These are phyloP conservation scores for Stichodactyla helianthus DNA, from an alignment of 64 coral and sea anemone genomes.

Conservation along the genomic window DNA sequence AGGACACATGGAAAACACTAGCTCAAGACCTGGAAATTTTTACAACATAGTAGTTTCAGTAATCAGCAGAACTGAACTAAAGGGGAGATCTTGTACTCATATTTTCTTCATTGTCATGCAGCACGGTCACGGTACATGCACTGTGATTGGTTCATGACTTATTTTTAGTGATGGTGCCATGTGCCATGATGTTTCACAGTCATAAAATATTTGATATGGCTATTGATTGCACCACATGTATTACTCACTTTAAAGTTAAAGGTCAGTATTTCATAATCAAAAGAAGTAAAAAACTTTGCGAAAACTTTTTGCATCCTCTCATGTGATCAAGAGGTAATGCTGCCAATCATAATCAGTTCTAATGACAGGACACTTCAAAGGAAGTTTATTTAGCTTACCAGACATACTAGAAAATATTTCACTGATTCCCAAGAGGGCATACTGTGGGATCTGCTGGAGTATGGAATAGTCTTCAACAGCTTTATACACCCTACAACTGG, in stretches of 20 bases:
- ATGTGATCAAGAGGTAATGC: too few relatives aligned
- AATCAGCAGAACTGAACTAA: background rate
- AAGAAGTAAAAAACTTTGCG: background rate
- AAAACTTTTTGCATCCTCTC: too few relatives aligned
- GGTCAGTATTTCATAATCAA: background rate
- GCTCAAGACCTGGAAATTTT: slow-evolving; percentile 48
- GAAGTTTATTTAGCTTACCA: slow-evolving; percentile 4
- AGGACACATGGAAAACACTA: slow-evolving; percentile 60
- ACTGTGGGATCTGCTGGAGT: slow-evolving; percentile 64
- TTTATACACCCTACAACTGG: slow-evolving; percentile 16
- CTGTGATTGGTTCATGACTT: too few relatives aligned
- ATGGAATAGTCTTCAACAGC: slow-evolving; percentile 44
- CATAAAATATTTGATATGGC: background rate
- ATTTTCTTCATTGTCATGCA: too few relatives aligned
- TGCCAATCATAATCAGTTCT: too few relatives aligned
- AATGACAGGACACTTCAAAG: too few relatives aligned
- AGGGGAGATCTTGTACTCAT: too few relatives aligned
- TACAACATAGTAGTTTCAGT: background rate
- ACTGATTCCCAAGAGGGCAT: slow-evolving; percentile 55
- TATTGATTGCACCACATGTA: too few relatives aligned
- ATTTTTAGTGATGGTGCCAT: background rate
- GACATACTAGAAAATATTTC: slow-evolving; percentile 61
- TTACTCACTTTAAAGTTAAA: too few relatives aligned
- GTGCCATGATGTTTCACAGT: background rate
- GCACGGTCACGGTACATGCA: too few relatives aligned